Percentiles rank a stretch among this genome's conserved stretches.
Evolutionary conservation across 2,888 invertebrate species (phyloP).

Genomic region (Pyrgus malvae): DNA sequence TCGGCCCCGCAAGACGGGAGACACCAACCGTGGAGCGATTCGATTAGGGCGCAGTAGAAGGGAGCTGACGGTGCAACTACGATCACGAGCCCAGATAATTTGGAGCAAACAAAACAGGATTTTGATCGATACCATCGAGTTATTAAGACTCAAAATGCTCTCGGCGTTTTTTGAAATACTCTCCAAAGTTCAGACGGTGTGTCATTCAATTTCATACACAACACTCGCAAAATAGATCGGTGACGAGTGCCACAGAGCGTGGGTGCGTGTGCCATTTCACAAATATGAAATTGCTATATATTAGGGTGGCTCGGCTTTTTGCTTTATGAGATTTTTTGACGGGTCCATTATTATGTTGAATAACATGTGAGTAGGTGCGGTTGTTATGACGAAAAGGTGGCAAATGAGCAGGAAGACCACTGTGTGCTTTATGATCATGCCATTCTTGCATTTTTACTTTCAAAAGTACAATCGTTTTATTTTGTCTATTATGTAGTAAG

Average conservation of each 20-base stretch:
- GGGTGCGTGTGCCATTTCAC: constrained; percentile 64
- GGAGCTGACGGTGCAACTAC: constrained; percentile 73
- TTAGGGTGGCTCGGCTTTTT: constrained; percentile 61
- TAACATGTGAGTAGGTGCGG: constrained; percentile 25
- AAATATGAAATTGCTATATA: constrained; percentile 74
- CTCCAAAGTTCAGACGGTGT: constrained; percentile 48
- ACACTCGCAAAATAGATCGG: constrained; percentile 76
- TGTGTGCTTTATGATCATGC: too few species aligned
- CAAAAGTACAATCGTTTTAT: too few species aligned
- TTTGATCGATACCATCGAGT: constrained; percentile 27
- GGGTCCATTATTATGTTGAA: constrained; percentile 44
- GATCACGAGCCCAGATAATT: constrained; percentile 40
- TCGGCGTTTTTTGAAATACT: constrained; percentile 12
- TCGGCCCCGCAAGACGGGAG: constrained; percentile 67
- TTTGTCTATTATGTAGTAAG: too few species aligned
- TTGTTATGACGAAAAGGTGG: constrained; percentile 1
- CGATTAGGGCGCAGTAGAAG: constrained; percentile 78
- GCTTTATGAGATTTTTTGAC: constrained; percentile 58
- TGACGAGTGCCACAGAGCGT: constrained; percentile 64
- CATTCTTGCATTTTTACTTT: too few species aligned
- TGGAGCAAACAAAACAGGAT: constrained; percentile 29
- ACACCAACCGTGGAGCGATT: constrained; percentile 76
- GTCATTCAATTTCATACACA: constrained; percentile 78
- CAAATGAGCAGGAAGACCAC: constrained; percentile 1
- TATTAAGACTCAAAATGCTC: constrained; percentile 32